Percentiles rank a stretch among this genome's conserved stretches.
Conservation (phyloP, 2,797 vertebrate species). For the Dermochelys coriacea region DNA sequence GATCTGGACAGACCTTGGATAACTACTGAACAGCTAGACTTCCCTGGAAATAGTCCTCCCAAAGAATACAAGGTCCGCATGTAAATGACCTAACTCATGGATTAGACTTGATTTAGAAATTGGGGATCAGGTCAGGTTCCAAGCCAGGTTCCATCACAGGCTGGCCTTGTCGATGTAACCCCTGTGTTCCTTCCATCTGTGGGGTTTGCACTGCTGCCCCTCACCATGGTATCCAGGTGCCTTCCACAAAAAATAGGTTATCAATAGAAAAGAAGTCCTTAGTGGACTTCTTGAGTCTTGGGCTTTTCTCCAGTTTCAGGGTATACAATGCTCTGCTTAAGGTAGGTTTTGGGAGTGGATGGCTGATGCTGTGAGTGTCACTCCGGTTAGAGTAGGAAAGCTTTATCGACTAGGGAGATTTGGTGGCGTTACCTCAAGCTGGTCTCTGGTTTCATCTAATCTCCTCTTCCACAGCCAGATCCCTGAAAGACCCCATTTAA, state of each 20-base stretch:
- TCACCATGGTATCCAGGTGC: background rate
- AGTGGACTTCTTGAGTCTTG: background rate
- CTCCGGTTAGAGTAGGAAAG: background rate
- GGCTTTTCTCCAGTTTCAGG: background rate
- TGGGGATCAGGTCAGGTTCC: background rate
- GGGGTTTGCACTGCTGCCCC: background rate
- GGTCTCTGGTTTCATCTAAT: background rate
- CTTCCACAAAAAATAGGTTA: background rate
- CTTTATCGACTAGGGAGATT: background rate
- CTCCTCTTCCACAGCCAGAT: background rate
- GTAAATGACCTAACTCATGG: background rate
- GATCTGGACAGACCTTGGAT: too few species aligned
- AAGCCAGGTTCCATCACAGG: background rate
- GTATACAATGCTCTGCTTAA: background rate
- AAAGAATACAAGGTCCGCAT: too few species aligned
- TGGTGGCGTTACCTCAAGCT: background rate
- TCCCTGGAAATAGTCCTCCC: too few species aligned
- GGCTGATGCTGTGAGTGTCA: background rate
- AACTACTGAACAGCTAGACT: too few species aligned
- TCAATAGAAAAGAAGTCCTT: background rate
- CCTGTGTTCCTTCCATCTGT: background rate
- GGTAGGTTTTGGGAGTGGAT: background rate
- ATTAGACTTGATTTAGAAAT: background rate
- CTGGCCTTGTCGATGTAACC: background rate
- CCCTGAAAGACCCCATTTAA: background rate